Conservation (phyloP, 2,797 vertebrate genomes). For the Hoplostethus mediterraneus region DNA sequence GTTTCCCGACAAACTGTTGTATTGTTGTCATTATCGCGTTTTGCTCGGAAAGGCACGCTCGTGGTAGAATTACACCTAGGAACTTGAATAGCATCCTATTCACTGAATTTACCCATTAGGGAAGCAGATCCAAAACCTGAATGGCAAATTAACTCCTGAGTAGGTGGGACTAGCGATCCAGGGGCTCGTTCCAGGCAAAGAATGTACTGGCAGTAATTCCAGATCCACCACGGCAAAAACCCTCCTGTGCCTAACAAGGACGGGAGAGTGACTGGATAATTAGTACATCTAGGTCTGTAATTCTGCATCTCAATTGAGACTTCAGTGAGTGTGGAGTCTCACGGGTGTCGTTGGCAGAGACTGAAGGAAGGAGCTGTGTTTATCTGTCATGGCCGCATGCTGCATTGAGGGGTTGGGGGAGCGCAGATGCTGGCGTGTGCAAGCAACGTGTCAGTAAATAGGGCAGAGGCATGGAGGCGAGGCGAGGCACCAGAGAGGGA, state of each 20-base stretch:
- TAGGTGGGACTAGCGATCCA: no score
- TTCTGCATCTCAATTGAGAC: constrained; percentile 59
- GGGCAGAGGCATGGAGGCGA: background rate
- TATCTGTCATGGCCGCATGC: constrained; percentile 8
- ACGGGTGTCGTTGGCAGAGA: constrained; percentile 33
- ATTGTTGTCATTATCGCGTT: no score
- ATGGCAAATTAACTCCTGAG: no score
- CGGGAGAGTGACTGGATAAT: constrained; percentile 58
- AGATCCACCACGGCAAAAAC: constrained; percentile 25
- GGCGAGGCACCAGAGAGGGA: background rate
- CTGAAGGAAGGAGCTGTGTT: constrained; percentile 27
- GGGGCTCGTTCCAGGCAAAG: no score
- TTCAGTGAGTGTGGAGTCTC: constrained; percentile 56
- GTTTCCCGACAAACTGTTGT: no score
- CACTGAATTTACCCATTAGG: no score
- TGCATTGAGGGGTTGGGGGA: constrained; percentile 1
- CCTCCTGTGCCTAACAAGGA: constrained; percentile 49
- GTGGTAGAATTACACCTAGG: no score
- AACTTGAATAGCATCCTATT: no score
- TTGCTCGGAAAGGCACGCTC: no score
- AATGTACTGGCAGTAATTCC: constrained; percentile 35
- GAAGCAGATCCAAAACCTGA: no score
- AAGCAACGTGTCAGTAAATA: constrained; percentile 10
- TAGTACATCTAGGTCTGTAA: constrained; percentile 66
- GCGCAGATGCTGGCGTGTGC: constrained; percentile 21